Conservation (phyloP, 2,797 vertebrate genomes). For the Sebastolobus altivelis region DNA sequence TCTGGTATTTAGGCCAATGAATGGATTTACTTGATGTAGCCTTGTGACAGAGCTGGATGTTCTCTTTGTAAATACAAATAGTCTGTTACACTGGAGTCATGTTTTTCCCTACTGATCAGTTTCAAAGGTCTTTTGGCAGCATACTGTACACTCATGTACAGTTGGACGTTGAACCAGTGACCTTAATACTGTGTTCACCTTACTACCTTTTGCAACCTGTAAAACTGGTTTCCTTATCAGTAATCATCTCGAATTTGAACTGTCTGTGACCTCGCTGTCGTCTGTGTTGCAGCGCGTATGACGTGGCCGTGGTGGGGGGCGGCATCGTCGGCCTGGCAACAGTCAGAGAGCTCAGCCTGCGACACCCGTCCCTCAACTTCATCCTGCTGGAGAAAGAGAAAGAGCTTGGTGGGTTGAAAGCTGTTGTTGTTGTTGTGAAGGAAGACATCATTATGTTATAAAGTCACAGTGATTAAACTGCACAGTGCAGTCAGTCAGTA, state of each 20-base stretch:
- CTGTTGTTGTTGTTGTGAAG: neutral
- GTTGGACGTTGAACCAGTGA: conserved; percentile 59
- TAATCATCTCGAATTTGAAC: neutral
- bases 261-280: neutral
- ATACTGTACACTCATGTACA: neutral
- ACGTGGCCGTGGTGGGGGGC: conserved; percentile 91
- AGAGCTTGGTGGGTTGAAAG: conserved; percentile 86
- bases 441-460: neutral
- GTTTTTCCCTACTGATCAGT: neutral
- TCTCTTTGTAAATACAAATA: conserved; percentile 3
- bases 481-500: no score
- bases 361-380: conserved; percentile 89
- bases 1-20: neutral
- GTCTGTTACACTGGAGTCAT: neutral
- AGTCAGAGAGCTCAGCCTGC: conserved; percentile 89
- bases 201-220: neutral
- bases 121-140: conserved; percentile 51
- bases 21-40: neutral
- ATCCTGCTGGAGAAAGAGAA: conserved; percentile 94
- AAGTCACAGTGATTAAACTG: neutral
- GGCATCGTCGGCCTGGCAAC: conserved; percentile 95
- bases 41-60: neutral
- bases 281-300: conserved; percentile 81
- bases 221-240: neutral
- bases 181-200: conserved; percentile 6